Base-by-base conservation (phyloP, 2,797 vertebrate genomes). In the Sebastes steindachneri region DNA sequence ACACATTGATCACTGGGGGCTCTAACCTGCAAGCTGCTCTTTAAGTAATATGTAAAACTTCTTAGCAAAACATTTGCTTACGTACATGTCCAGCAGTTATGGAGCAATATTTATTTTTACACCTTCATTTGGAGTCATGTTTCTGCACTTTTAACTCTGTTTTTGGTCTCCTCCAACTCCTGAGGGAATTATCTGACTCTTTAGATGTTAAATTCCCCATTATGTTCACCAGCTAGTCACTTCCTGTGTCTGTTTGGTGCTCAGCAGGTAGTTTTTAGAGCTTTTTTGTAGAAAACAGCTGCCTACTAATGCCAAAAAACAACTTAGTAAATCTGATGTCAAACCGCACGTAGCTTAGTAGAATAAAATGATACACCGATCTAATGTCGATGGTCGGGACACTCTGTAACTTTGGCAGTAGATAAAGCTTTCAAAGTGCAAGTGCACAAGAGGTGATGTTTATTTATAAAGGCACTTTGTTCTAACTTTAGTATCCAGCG, bases 401-500 rank as follows among this genome's bases (percentile, higher is more conserved):
- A 1, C 69, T 59, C 21, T 86, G 80, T 82, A 45, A 73, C 80
- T 83, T 67, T 77, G 87, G 75, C 77, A 71, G 41, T 23, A 41
- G 77, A 67, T 75, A 10, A 74, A 85, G 33, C 68, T 79, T 81
- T 68, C 31, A 82, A 75, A 78, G 78, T 75, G 79, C 83, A 85
- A 77, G 75, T 74, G 78, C 71, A 58, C 53, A 45, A 35, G 75
- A 82, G 72, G 79, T 41, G 37, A 77, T 4, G 55, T 80, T 89
- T 93, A 92, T 93, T 93, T 92, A 88, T 91, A 80, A 90, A 70
- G 29, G 72, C 73, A 92, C 91, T 89, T 83, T 89, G 84, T 70
- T 85, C 91, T 93, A 90, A 91, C 79, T 88, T 90, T 88, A 91
- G 87, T 37, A 5, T 57, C 48, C 64, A 12, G 77, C 45, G 4